Base-by-base conservation (phyloP, 2,888 invertebrate species). In the Leuctra nigra region DNA sequence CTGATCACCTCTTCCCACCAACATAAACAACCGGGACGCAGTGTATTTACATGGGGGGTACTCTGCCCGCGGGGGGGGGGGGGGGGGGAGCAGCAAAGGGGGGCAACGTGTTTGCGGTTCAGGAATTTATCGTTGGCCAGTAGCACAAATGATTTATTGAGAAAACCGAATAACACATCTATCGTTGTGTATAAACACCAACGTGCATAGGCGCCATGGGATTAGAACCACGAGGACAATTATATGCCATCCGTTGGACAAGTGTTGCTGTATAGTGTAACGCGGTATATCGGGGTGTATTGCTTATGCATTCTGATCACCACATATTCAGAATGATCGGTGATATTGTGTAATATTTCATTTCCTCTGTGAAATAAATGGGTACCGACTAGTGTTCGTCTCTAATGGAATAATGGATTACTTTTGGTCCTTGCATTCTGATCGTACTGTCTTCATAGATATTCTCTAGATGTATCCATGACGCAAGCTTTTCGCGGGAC, bases 101-200 rank as follows among this genome's bases (percentile, higher is more conserved):
- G 47, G n/a, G 50, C 7, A 22, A 18, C 50, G 9, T 50, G 50
- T 50, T 50, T 50, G 50, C 35, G 50, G 50, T 50, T 35, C 50
- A 50, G 22, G 18, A 50, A 50, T 50, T 50, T 50, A 50, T 50
- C 33, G 50, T 50, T 20, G 35, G 36, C 50, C 50, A 50, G 50
- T 50, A 50, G 33, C 33, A 33, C 50, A 50, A 50, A 50, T 50
- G 50, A 50, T 50, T 50, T 50, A 50, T 50, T 33, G 50, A 50
- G 50, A 50, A 50, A 50, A 50, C 50, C 35, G 33, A 50, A 50
- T 50, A 50, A 50, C 50, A 50, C 50, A 50, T 50, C 50, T 50
- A 50, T 50, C 50, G 11, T 41, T 20, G 33, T 35, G 14, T 50
- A 50, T 33, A 50, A 50, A 50, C 50, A 50, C 50, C 35, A 50